phyloP scores from a whole-genome alignment of 2,888 invertebrate species.

The Mylabris sibirica region DNA sequence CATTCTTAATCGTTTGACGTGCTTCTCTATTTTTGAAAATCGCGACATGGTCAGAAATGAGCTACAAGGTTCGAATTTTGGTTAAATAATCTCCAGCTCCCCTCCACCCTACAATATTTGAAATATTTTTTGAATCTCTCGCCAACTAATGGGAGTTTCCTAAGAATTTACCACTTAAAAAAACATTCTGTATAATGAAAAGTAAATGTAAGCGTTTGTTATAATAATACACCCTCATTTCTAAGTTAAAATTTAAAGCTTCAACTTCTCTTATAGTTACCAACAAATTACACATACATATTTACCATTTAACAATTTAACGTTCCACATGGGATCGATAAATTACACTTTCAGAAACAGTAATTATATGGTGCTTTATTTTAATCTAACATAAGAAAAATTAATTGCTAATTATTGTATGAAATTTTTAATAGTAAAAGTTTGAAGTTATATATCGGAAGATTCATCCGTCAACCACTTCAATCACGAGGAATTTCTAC shows the following conservation, averaged over 20 bases:
- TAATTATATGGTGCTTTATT: not conserved
- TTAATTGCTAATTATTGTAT: not conserved
- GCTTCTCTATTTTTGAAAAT: no score
- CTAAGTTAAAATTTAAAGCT: not conserved
- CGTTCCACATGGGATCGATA: not conserved
- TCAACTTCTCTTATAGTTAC: not conserved
- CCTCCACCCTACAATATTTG: no score
- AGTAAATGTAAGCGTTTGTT: not conserved
- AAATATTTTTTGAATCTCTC: no score
- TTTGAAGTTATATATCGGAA: not conserved
- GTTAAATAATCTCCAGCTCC: no score
- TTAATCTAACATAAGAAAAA: not conserved
- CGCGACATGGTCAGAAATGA: no score
- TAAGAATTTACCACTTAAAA: no score
- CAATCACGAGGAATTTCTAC: not conserved
- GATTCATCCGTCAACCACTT: not conserved
- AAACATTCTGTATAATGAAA: no score
- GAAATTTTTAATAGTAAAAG: no score
- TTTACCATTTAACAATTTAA: constrained; percentile 4
- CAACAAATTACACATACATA: not conserved
- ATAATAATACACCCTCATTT: not conserved
- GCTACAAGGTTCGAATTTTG: no score
- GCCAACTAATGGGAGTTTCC: no score
- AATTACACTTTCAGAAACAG: not conserved
- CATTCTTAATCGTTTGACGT: no score